Conservation (phyloP, 2,888 invertebrate species). For the Lycia hirtaria region DNA sequence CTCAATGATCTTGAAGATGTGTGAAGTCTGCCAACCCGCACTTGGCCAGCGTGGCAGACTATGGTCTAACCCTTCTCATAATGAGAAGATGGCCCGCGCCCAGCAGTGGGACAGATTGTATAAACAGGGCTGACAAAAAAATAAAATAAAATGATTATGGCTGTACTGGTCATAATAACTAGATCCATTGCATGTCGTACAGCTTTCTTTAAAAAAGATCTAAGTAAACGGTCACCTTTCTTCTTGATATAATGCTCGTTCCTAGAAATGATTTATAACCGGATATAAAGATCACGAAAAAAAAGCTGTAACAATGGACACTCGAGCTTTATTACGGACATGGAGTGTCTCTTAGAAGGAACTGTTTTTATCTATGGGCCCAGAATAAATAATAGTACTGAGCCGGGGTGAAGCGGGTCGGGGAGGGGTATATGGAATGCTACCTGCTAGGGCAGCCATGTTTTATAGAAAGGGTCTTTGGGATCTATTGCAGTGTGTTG, state of each 20-base stretch:
- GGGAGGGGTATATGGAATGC: constrained; percentile 55
- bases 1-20: no score
- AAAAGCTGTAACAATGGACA: constrained; percentile 50
- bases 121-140: no score
- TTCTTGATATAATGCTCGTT: constrained; percentile 11
- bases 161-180: neutral
- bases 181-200: neutral
- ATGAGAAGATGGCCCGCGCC: no score
- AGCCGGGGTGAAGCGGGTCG: constrained; percentile 40
- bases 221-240: neutral
- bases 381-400: constrained; percentile 58
- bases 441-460: constrained; percentile 57
- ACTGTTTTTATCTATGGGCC: constrained; percentile 62
- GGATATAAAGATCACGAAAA: constrained; percentile 28
- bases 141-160: neutral
- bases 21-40: no score
- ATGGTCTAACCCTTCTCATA: no score
- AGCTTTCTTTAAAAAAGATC: neutral
- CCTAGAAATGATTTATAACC: constrained; percentile 28
- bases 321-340: constrained; percentile 40
- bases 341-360: constrained; percentile 56
- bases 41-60: no score
- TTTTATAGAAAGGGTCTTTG: constrained; percentile 41
- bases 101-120: no score
- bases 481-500: no score